Conservation (phyloP, 2,797 vertebrate species). For the Bradypodion pumilum region DNA sequence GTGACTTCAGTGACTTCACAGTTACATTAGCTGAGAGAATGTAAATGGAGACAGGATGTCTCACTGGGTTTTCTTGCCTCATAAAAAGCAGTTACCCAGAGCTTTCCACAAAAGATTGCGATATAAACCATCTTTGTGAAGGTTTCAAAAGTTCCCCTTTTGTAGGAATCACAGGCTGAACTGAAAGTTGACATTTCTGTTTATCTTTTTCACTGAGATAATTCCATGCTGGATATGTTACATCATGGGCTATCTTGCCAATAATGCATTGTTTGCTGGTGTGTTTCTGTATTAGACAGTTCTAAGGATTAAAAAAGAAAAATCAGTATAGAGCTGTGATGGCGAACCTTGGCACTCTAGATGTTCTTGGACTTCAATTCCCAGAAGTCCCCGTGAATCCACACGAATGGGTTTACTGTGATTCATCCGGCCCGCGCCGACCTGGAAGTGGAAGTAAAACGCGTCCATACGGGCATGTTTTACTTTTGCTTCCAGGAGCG, state of each 20-base stretch:
- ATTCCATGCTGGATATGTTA: not conserved
- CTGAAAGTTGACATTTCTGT: not conserved
- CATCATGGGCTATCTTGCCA: not conserved
- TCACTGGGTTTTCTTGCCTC: not conserved
- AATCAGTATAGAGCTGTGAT: slow-evolving; percentile 17
- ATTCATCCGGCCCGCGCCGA: no score
- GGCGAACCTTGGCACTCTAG: no score
- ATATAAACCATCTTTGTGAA: not conserved
- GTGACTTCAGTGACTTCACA: no score
- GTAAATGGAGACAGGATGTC: not conserved
- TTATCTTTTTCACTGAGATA: slow-evolving; percentile 10
- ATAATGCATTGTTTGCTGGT: not conserved
- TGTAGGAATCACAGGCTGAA: not conserved
- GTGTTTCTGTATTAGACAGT: not conserved
- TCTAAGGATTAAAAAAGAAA: not conserved
- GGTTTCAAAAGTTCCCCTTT: not conserved
- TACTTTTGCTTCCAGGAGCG: no score
- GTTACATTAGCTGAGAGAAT: not conserved
- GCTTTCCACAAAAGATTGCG: not conserved
- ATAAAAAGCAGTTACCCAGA: not conserved
- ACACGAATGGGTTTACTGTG: no score
- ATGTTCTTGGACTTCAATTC: no score
- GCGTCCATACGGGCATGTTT: no score
- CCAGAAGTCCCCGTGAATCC: no score
- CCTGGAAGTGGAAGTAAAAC: no score